Evolutionary conservation across 2,888 invertebrate genomes (phyloP), one percentile per base, ranked within the genome.

Genomic region (Quadroppia sp.): DNA sequence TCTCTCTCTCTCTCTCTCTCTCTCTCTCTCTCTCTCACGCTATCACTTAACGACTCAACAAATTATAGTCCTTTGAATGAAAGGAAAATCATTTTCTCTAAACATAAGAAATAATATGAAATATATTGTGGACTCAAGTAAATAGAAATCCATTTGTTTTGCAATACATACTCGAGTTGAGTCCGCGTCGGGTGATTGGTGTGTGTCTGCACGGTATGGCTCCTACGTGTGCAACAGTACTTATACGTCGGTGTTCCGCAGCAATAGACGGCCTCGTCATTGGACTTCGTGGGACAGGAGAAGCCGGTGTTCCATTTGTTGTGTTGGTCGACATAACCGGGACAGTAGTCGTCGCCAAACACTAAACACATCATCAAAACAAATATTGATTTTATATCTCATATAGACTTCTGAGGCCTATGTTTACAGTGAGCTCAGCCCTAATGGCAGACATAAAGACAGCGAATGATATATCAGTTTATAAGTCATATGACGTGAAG

Each of bases 301-400:
- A 83, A 83, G 0, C 82, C 82, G 9, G 80, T 81, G 76, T 82
- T 82, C 83, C 82, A 83, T 76, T 81, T 82, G 53, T 82, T 82
- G 71, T 80, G 80, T 40, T 79, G 79, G 77, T 83, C 83, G 13
- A 79, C 79, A 78, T 81, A 83, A 0, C 82, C 83, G 4, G 82
- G 81, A 76, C 83, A 83, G 77, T 80, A 82, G 56, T 82, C 82
- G 36, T 79, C 79, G n/a, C 82, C 81, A 71, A 82, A 69, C 40
- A 69, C 69, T 69, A 76, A 48, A 82, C 82, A n/a, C n/a, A n/a
- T n/a, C n/a, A 82, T 77, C 20, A 71, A 76, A 74, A 36, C 17
- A 69, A 69, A 69, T 69, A 69, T 69, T 69, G 69, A 69, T 69
- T 69, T 69, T 45, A n/a, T n/a, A n/a, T n/a, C n/a, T n/a, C n/a